These are phyloP conservation scores for Egretta garzetta DNA, from an alignment of 2,113 vertebrate genomes.

Conservation along the genomic window DNA sequence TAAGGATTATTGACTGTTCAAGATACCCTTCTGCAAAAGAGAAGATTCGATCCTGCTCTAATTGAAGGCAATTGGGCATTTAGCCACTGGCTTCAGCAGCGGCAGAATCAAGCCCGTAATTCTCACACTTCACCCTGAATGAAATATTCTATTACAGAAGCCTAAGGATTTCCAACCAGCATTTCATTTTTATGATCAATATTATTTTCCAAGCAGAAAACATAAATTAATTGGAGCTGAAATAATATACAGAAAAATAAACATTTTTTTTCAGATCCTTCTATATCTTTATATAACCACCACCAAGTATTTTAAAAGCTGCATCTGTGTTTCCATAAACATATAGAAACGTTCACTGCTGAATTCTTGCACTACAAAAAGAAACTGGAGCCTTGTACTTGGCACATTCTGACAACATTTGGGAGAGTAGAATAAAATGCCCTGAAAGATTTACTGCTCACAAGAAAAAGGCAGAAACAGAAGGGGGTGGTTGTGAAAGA, in stretches of 20 bases:
- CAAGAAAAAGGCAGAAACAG: background rate
- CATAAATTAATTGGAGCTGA: background rate
- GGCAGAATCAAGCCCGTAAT: background rate
- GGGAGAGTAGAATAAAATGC: background rate
- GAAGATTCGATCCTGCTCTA: background rate
- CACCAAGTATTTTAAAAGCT: background rate
- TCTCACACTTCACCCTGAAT: slow-evolving; percentile 4
- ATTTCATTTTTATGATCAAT: slow-evolving; percentile 27
- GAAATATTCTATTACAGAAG: slow-evolving; percentile 1
- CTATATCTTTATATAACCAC: background rate
- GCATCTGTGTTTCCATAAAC: slow-evolving; percentile 6
- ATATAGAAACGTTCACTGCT: background rate
- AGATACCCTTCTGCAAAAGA: slow-evolving; percentile 13
- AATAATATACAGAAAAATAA: background rate
- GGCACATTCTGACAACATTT: background rate
- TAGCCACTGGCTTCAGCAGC: background rate
- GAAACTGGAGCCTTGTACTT: background rate
- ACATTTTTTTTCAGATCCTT: background rate
- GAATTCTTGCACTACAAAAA: background rate
- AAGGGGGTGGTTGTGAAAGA: background rate
- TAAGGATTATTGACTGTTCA: slow-evolving; percentile 42
- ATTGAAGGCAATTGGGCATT: slow-evolving; percentile 5
- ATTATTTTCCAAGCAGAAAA: background rate
- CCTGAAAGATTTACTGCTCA: background rate
- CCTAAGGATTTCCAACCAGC: background rate